phyloP scores from a whole-genome alignment of 2,888 invertebrate species.

The Drosophila ustulata region DNA sequence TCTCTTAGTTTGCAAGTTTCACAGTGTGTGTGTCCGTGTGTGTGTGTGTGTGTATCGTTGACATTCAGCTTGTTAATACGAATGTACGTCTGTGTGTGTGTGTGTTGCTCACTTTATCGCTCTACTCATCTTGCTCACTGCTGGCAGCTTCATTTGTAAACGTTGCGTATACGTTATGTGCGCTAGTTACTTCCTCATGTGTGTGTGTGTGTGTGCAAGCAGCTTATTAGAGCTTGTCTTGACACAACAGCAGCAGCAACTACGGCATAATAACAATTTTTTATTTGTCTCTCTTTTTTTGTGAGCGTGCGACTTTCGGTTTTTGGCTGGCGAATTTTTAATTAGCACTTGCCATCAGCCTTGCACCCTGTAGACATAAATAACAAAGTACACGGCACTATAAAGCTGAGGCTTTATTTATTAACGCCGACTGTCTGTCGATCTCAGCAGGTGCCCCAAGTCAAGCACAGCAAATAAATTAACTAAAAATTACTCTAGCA shows the following conservation, averaged over 20 bases:
- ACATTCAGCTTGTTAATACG: slow-evolving; percentile 48
- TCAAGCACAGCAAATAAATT: slow-evolving; percentile 3
- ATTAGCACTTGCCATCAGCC: slow-evolving; percentile 49
- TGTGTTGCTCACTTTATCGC: slow-evolving; percentile 47
- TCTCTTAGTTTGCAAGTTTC: slow-evolving; percentile 46
- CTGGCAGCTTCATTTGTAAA: slow-evolving; percentile 70
- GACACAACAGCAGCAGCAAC: slow-evolving; percentile 51
- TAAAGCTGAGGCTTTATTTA: not conserved
- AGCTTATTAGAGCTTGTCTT: slow-evolving; percentile 62
- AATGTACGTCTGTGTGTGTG: slow-evolving; percentile 28
- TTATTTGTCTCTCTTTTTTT: slow-evolving; percentile 27
- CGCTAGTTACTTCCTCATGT: slow-evolving; percentile 39
- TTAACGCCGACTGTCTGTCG: not conserved
- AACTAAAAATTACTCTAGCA: not conserved
- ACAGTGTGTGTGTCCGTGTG: slow-evolving; percentile 14
- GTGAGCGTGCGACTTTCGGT: slow-evolving; percentile 43
- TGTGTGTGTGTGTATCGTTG: slow-evolving; percentile 24
- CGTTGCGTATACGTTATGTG: slow-evolving; percentile 68
- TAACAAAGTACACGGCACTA: not conserved
- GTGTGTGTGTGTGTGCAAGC: slow-evolving; percentile 26
- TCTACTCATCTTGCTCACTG: slow-evolving; percentile 33
- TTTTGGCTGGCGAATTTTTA: slow-evolving; percentile 58
- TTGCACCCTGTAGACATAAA: slow-evolving; percentile 35
- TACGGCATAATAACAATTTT: slow-evolving; percentile 55
- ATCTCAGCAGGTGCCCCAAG: not conserved